phyloP scores from a whole-genome alignment of 2,113 vertebrate species.

The Thunnus thynnus region DNA sequence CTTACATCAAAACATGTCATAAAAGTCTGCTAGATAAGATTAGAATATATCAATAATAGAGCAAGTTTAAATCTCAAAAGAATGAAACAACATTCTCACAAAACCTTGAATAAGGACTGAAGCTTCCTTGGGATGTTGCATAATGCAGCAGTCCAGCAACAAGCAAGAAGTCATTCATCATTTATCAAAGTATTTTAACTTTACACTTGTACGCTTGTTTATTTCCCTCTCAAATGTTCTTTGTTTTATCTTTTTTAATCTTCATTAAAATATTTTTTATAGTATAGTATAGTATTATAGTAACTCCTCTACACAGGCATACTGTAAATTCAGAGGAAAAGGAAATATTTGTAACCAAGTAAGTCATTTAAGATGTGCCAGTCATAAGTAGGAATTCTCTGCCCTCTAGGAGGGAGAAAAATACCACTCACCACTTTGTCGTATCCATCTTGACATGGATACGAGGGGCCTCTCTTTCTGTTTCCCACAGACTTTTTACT shows the following conservation, averaged over 20 bases:
- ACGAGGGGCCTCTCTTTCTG: conserved; percentile 22
- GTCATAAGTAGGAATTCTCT: not conserved
- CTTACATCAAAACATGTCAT: conserved; percentile 10
- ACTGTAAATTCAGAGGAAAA: not conserved
- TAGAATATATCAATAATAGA: conserved; percentile 20
- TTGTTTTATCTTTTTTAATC: no score
- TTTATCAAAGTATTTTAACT: not conserved
- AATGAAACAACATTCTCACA: conserved; percentile 15
- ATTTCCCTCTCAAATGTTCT: conserved; percentile 2
- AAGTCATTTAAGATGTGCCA: not conserved
- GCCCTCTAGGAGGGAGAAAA: conserved; percentile 18
- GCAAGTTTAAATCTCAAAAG: conserved; percentile 10
- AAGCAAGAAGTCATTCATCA: conserved; percentile 9
- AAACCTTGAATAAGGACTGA: conserved; percentile 24
- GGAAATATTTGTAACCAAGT: conserved; percentile 6
- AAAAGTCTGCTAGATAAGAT: conserved; percentile 6
- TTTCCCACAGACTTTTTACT: conserved; percentile 39
- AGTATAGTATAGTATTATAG: not conserved
- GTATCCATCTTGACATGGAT: conserved; percentile 17
- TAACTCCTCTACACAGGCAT: conserved; percentile 2
- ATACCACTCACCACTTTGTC: conserved; percentile 33
- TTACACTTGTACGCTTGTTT: not conserved
- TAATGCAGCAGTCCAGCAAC: conserved; percentile 23
- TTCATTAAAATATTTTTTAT: not conserved
- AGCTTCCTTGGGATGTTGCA: not conserved